These are phyloP conservation scores for Zenarchopterus dispar DNA, from an alignment of 2,797 vertebrate genomes.

Conservation along the genomic window DNA sequence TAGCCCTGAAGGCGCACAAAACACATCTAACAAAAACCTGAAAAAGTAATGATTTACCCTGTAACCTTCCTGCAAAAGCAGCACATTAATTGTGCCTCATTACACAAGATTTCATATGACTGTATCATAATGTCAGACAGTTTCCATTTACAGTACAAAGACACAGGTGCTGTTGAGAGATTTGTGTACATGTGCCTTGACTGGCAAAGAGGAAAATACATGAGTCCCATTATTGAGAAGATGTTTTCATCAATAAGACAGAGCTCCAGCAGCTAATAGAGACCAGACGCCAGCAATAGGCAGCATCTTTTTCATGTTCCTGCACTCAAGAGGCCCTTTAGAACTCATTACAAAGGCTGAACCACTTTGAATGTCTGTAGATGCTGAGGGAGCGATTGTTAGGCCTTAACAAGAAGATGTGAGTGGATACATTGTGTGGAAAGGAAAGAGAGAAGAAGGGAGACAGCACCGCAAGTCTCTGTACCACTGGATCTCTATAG, in stretches of 20 bases:
- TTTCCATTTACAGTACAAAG: constrained; percentile 2
- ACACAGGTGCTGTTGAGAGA: constrained; percentile 16
- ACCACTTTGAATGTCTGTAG: constrained; percentile 58
- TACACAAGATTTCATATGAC: too few species aligned
- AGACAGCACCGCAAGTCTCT: constrained; percentile 14
- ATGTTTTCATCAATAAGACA: constrained; percentile 58
- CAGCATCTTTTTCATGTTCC: constrained; percentile 59
- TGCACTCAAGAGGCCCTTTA: constrained; percentile 70
- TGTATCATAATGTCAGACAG: constrained; percentile 7
- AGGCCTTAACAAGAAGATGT: constrained; percentile 45
- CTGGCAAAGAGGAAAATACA: constrained; percentile 45
- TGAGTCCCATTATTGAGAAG: constrained; percentile 49
- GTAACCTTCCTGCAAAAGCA: not conserved
- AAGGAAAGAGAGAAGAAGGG: constrained; percentile 9
- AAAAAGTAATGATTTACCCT: constrained; percentile 3
- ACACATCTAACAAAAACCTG: constrained; percentile 1
- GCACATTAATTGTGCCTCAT: too few species aligned
- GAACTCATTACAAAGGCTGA: constrained; percentile 59
- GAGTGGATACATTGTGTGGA: constrained; percentile 11
- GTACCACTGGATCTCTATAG: constrained; percentile 14
- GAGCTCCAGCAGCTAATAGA: constrained; percentile 52
- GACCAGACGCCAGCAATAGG: constrained; percentile 51
- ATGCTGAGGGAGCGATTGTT: constrained; percentile 51
- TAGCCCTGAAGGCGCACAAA: constrained; percentile 8
- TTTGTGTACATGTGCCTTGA: constrained; percentile 29